A percentile compares a stretch with the other conserved stretches of the same genome.
phyloP scores from a whole-genome alignment of 2,888 invertebrate genomes.

The Pristionchus japonicus region DNA sequence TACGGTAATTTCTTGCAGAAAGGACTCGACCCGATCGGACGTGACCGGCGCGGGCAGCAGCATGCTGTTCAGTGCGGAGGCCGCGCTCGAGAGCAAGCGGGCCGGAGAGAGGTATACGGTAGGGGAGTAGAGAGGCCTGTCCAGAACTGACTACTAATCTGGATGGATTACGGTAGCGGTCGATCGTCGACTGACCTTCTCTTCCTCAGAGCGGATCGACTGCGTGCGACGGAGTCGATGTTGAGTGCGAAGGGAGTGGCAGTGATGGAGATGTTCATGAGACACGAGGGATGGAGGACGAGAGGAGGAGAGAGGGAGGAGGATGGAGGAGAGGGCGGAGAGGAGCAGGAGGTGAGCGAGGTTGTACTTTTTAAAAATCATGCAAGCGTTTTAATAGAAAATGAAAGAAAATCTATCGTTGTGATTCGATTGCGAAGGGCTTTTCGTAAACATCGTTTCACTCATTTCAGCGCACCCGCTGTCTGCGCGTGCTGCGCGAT shows the following conservation, averaged over 20 bases:
- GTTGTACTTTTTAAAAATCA: too few relatives aligned
- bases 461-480: background rate
- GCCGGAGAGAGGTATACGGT: conserved; percentile 1
- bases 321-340: background rate
- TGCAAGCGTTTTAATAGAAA: background rate
- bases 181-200: background rate
- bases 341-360: background rate
- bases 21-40: conserved; percentile 37
- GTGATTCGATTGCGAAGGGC: background rate
- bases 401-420: background rate
- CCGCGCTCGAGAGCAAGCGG: conserved; percentile 14
- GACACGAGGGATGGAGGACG: conserved; percentile 38
- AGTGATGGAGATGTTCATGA: conserved; percentile 7
- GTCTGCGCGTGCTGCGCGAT: conserved; percentile 15
- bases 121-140: background rate
- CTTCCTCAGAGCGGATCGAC: conserved; percentile 17
- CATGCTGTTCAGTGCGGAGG: conserved; percentile 41
- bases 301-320: background rate
- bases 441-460: too few relatives aligned
- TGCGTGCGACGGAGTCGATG: conserved; percentile 22
- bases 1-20: background rate
- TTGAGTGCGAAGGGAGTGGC: conserved; percentile 33
- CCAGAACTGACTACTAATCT: background rate
- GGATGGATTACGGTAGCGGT: background rate
- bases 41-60: background rate